Percentiles rank a stretch among this genome's conserved stretches.
phyloP scores from a whole-genome alignment of 2,797 vertebrate genomes.

The Acanthiza pusilla region DNA sequence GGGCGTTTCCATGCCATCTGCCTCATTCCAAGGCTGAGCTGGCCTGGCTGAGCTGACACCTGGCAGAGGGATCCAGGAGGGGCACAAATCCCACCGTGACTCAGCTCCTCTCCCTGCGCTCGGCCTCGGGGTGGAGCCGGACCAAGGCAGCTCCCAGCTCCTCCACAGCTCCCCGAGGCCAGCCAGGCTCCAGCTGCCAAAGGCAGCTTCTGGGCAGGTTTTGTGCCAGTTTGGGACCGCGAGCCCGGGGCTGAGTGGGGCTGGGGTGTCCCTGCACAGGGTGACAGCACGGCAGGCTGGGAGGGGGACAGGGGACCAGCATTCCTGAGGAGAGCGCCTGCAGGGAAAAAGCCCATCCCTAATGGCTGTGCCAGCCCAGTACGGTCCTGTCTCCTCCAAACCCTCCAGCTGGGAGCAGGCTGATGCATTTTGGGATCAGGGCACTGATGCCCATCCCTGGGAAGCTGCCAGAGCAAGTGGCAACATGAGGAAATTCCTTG shows the following conservation, averaged over 20 bases:
- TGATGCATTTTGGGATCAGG: not conserved
- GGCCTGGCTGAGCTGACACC: not conserved
- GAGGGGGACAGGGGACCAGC: accelerated
- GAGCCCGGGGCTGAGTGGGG: not conserved
- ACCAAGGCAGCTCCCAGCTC: not conserved
- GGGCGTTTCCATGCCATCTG: accelerated
- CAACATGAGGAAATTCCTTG: not conserved
- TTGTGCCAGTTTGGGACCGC: not conserved
- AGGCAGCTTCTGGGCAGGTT: not conserved
- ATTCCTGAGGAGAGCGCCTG: not conserved
- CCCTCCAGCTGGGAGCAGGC: not conserved
- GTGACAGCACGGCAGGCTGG: not conserved
- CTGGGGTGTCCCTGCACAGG: not conserved
- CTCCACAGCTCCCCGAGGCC: not conserved
- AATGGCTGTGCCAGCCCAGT: not conserved
- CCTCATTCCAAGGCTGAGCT: not conserved
- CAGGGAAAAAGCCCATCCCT: not conserved
- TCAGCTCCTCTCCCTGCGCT: not conserved
- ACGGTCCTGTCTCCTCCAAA: not conserved
- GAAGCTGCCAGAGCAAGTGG: not conserved
- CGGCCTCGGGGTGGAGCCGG: accelerated
- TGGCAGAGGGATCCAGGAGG: too few relatives aligned
- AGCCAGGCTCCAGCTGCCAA: not conserved
- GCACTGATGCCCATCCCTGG: not conserved
- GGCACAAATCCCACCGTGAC: accelerated